phyloP scores from a whole-genome alignment of 2,888 invertebrate species.

The Yponomeuta evonymella region DNA sequence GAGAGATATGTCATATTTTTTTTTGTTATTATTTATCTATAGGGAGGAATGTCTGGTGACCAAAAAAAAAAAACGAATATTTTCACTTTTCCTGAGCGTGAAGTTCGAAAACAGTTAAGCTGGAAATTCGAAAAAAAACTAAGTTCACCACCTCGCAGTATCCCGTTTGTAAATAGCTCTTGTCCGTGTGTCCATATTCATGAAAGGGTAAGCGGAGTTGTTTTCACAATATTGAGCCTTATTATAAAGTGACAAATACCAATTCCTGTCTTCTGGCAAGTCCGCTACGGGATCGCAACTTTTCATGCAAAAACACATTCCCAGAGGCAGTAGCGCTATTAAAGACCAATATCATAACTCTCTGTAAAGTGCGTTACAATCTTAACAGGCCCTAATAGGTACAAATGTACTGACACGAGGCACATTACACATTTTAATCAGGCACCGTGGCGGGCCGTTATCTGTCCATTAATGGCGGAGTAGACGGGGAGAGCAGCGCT shows the following conservation, averaged over 20 bases:
- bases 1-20: too few relatives aligned
- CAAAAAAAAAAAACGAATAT: too few relatives aligned
- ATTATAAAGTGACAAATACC: background rate
- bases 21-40: too few relatives aligned
- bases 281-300: background rate
- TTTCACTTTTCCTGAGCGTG: too few relatives aligned
- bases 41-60: too few relatives aligned
- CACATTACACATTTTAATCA: slow-evolving; percentile 3
- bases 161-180: too few relatives aligned
- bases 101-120: too few relatives aligned
- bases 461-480: slow-evolving; percentile 56
- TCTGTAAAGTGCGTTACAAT: background rate
- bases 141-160: too few relatives aligned
- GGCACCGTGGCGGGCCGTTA: slow-evolving; percentile 30
- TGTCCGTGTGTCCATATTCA: too few relatives aligned
- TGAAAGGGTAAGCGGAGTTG: too few relatives aligned
- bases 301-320: background rate
- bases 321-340: background rate
- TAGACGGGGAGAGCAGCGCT: slow-evolving; percentile 38
- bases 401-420: background rate
- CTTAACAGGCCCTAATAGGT: slow-evolving; percentile 1
- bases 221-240: background rate
- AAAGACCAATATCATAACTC: background rate
- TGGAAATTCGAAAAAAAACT: too few relatives aligned
- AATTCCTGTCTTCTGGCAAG: background rate